A percentile compares a stretch with the other conserved stretches of the same genome.
These are phyloP conservation scores for Drosophila cardini DNA, from an alignment of 1,140 invertebrate genomes.

Conservation along the genomic window DNA sequence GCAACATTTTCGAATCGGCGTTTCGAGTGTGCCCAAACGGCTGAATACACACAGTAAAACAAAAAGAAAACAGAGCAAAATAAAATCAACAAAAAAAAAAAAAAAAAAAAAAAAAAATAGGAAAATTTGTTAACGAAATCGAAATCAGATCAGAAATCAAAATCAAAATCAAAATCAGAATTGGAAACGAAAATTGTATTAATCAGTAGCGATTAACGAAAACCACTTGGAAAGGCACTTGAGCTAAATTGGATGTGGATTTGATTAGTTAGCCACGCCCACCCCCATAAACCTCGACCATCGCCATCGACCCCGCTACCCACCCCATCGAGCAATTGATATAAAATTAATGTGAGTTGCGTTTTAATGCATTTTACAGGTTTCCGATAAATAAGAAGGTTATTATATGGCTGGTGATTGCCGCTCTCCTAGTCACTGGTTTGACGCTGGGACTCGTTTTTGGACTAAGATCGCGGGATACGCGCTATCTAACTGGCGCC, in stretches of 20 bases:
- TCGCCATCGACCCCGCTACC: too few relatives aligned
- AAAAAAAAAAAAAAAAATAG: background rate
- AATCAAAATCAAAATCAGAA: slow-evolving; percentile 9
- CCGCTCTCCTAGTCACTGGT: slow-evolving; percentile 61
- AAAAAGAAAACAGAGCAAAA: background rate
- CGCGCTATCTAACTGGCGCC: slow-evolving; percentile 53
- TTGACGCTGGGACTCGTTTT: slow-evolving; percentile 73
- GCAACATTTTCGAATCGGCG: background rate
- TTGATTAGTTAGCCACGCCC: background rate
- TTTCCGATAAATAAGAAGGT: slow-evolving; percentile 64
- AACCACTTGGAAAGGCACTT: slow-evolving; percentile 37
- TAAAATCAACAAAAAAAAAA: background rate
- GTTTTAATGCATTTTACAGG: slow-evolving; percentile 36
- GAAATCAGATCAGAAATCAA: background rate
- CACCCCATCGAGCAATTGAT: background rate
- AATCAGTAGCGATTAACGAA: slow-evolving; percentile 19
- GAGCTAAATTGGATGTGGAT: slow-evolving; percentile 18
- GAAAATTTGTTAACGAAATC: background rate
- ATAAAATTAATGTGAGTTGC: background rate
- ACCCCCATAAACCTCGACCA: too few relatives aligned
- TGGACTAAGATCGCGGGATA: slow-evolving; percentile 57
- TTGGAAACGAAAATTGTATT: slow-evolving; percentile 10
- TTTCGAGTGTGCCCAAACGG: background rate
- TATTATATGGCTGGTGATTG: slow-evolving; percentile 67
- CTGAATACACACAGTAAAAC: background rate